These are phyloP conservation scores for Gasterosteus nipponicus DNA, from an alignment of 2,113 vertebrate genomes.

Conservation along the genomic window DNA sequence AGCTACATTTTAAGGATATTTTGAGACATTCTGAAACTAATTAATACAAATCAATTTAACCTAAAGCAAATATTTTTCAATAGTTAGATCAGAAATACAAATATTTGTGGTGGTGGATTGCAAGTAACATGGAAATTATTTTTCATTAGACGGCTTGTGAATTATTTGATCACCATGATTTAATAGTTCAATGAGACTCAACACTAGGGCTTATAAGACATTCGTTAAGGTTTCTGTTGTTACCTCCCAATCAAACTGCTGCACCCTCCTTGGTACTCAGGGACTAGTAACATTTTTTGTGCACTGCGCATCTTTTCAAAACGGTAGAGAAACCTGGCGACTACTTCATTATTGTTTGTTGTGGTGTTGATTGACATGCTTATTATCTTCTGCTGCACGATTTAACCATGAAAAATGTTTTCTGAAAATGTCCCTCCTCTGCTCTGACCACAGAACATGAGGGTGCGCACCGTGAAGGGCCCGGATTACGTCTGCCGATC, in stretches of 20 bases:
- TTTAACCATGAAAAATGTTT: neutral
- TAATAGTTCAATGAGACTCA: neutral
- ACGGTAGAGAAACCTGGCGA: neutral
- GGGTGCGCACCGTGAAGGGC: slow-evolving; percentile 92
- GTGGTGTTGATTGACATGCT: neutral
- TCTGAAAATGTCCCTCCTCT: slow-evolving; percentile 34
- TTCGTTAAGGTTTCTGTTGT: neutral
- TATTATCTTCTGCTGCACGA: slow-evolving; percentile 1
- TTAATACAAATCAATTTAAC: neutral
- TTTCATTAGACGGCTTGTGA: neutral
- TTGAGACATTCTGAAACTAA: neutral
- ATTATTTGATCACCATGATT: neutral
- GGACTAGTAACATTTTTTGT: too few species aligned
- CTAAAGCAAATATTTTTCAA: neutral
- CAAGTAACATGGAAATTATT: neutral
- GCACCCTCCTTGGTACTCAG: too few species aligned
- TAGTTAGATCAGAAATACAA: too few species aligned
- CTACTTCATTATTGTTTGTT: neutral
- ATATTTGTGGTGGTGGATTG: neutral
- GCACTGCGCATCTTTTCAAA: neutral
- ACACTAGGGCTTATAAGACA: neutral
- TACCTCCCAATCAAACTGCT: too few species aligned
- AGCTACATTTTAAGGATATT: neutral
- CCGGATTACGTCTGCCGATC: slow-evolving; percentile 93
- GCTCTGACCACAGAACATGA: slow-evolving; percentile 88